These are phyloP conservation scores for Euplagia quadripunctaria DNA, from an alignment of 2,888 invertebrate genomes.

Conservation along the genomic window DNA sequence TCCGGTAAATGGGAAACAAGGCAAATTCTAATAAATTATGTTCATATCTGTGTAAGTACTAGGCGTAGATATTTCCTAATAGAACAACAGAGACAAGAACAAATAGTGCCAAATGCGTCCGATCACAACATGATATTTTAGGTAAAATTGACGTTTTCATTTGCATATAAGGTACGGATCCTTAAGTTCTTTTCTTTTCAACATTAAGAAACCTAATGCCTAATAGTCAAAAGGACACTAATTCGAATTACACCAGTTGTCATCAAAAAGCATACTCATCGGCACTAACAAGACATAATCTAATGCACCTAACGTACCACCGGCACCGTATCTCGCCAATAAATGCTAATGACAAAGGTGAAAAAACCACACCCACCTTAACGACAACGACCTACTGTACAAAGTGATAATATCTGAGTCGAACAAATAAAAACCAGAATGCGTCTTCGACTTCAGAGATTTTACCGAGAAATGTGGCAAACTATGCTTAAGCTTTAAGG, in stretches of 20 bases:
- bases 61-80: background rate
- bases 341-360: no score
- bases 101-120: background rate
- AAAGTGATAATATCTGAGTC: background rate
- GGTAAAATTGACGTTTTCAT: background rate
- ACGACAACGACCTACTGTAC: background rate
- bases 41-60: conserved; percentile 54
- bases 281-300: background rate
- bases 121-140: background rate
- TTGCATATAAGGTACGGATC: background rate
- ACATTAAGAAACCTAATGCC: background rate
- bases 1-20: conserved; percentile 42
- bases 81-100: background rate
- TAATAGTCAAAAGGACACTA: background rate
- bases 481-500: no score
- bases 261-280: background rate
- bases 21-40: conserved; percentile 42
- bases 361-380: background rate
- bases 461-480: no score
- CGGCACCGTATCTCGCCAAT: no score
- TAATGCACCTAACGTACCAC: background rate
- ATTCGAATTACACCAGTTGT: background rate
- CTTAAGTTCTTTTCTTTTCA: no score
- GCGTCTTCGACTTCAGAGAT: no score
- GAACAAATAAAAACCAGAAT: background rate